Base-by-base conservation (phyloP, 1,140 invertebrate genomes). In the Apis dorsata region DNA sequence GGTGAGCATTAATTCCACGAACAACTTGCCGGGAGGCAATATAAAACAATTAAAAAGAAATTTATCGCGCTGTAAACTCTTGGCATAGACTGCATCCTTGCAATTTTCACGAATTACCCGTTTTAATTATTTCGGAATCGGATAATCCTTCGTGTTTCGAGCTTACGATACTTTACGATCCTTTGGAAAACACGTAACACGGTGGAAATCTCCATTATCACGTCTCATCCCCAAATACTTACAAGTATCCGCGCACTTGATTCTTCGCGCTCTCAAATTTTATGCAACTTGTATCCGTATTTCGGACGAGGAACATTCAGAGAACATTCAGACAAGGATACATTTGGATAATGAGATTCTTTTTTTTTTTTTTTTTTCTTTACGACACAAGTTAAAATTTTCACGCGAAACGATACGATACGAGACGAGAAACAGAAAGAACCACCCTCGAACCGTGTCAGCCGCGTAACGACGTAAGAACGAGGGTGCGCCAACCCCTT, bases 31-130 rank as follows among this genome's bases (percentile, higher is more conserved):
- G 51, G 57, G n/a, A 73, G 53, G 28, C 17, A 17, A 44, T 81
- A 75, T 73, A 80, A 81, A 74, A 75, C 71, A 81, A 81, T 81
- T 81, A 81, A 76, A 82, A 68, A 77, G 80, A 60, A 82, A 70
- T 82, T 82, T 82, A 82, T 69, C 17, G 19, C 63, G 73, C 44
- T 77, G 63, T 76, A 81, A 69, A 81, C 51, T n/a, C 63, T 76
- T 77, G 55, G 28, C 51, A 62, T 49, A 60, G 51, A 65, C 51
- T 57, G 19, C 12, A 81, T 69, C 55, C 17, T 11, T 15, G 72
- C 28, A 57, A 75, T 53, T 75, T 75, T 34, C 53, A 44, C 51
- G 44, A 55, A 44, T 15, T 44, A 72, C 57, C 12, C n/a, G 62
- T 28, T 63, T 81, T 76, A 51, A 65, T 76, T 81, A 81, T 76